Evolutionary conservation across 1,140 invertebrate species (phyloP).

Genomic region (Drosophila ironensis): DNA sequence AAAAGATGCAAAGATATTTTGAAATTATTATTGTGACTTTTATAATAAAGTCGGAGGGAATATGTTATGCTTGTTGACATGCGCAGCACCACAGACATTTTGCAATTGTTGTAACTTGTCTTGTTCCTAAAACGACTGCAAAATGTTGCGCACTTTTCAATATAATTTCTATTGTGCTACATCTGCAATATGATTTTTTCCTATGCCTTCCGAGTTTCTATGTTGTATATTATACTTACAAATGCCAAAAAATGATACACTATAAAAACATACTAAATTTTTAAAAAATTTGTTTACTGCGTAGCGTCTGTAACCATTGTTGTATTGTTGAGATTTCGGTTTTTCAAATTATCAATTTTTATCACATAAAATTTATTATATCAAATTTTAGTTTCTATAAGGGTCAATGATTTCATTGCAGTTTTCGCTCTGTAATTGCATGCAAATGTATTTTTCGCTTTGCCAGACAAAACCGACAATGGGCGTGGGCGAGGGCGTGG

Average conservation of each 20-base stretch:
- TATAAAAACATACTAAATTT: too few relatives aligned
- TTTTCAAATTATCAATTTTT: too few relatives aligned
- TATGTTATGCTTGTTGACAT: conserved; percentile 69
- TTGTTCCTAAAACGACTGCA: conserved; percentile 50
- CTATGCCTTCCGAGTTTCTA: too few relatives aligned
- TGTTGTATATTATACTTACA: conserved; percentile 47
- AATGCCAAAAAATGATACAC: conserved; percentile 13
- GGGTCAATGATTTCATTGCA: background rate
- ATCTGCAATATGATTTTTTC: conserved; percentile 64
- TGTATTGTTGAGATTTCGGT: too few relatives aligned
- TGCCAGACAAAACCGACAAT: conserved; percentile 39
- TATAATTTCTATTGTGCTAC: conserved; percentile 57
- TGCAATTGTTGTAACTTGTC: conserved; percentile 66
- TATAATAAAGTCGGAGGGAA: conserved; percentile 44
- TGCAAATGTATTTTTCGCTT: conserved; percentile 42
- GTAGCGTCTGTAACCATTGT: too few relatives aligned
- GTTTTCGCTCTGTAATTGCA: conserved; percentile 5
- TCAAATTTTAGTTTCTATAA: too few relatives aligned
- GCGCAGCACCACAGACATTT: conserved; percentile 66
- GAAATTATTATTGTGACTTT: conserved; percentile 77
- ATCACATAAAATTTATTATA: too few relatives aligned
- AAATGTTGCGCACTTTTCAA: conserved; percentile 44
- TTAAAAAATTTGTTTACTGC: too few relatives aligned
- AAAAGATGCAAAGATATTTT: conserved; percentile 74
- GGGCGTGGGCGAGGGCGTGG: conserved; percentile 57